Evolutionary conservation across 2,888 invertebrate genomes (phyloP).

Genomic region (Leptothorax acervorum): DNA sequence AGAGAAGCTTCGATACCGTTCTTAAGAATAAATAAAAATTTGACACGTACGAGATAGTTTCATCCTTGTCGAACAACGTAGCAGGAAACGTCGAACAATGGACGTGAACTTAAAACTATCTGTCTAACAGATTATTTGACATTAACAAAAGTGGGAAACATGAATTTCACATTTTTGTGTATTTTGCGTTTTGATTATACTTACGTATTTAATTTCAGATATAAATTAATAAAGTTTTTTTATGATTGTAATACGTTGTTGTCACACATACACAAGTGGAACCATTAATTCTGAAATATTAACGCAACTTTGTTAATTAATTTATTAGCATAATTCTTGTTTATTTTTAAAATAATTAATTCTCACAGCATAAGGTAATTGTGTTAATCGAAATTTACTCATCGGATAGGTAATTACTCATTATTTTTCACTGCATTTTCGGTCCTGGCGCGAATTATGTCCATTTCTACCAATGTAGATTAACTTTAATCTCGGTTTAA

Average conservation of each 20-base stretch:
- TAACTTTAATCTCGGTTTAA: too few relatives aligned
- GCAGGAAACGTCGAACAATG: not conserved
- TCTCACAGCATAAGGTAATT: not conserved
- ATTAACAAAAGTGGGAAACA: not conserved
- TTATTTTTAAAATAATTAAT: not conserved
- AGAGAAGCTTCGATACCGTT: slow-evolving; percentile 38
- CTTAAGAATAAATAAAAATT: slow-evolving; percentile 45
- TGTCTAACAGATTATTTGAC: not conserved
- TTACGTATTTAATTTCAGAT: not conserved
- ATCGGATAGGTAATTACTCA: not conserved
- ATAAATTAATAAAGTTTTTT: not conserved
- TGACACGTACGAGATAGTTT: slow-evolving; percentile 28
- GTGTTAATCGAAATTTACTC: not conserved
- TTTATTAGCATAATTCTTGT: not conserved
- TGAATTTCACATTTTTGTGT: not conserved
- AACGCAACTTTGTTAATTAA: not conserved
- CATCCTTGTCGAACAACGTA: not conserved
- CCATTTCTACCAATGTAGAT: too few relatives aligned
- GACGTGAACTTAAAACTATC: not conserved
- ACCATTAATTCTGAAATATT: not conserved
- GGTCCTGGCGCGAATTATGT: slow-evolving; percentile 3
- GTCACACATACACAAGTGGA: not conserved
- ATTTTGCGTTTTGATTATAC: not conserved
- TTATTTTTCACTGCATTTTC: not conserved
- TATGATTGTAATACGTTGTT: not conserved